Evolutionary conservation across 2,113 vertebrate species (phyloP).

Genomic region (Pipra filicauda): DNA sequence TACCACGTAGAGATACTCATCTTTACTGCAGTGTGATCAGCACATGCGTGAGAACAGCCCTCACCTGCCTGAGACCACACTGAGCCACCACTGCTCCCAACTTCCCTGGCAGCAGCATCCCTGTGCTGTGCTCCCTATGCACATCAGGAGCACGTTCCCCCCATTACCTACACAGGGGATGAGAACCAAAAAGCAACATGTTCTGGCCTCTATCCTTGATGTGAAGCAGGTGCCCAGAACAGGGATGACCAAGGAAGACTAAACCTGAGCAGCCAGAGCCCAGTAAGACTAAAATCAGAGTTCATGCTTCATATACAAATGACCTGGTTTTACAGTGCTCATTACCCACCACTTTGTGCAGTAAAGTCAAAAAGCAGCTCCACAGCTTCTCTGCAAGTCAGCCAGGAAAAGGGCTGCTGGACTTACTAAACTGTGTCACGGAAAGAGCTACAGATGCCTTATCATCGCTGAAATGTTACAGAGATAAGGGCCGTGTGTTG

Average conservation of each 20-base stretch:
- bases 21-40: neutral
- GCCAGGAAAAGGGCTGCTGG: neutral
- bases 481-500: neutral
- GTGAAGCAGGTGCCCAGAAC: neutral
- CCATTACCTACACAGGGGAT: neutral
- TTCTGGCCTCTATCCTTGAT: neutral
- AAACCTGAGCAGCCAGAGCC: neutral
- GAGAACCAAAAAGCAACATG: accelerated
- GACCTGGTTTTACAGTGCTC: neutral
- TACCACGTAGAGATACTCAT: neutral
- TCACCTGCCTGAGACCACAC: accelerated
- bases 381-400: neutral
- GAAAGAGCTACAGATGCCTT: slow-evolving; percentile 46
- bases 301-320: neutral
- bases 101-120: neutral
- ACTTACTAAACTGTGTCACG: neutral
- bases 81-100: neutral
- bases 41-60: neutral
- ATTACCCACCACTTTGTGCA: neutral
- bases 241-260: neutral
- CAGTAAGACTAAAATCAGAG: neutral
- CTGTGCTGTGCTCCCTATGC: neutral
- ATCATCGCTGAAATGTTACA: slow-evolving; percentile 31
- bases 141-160: neutral
- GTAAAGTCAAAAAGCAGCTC: neutral